Evolutionary conservation across 2,888 invertebrate genomes (phyloP).

Genomic region (Agrochola circellaris): DNA sequence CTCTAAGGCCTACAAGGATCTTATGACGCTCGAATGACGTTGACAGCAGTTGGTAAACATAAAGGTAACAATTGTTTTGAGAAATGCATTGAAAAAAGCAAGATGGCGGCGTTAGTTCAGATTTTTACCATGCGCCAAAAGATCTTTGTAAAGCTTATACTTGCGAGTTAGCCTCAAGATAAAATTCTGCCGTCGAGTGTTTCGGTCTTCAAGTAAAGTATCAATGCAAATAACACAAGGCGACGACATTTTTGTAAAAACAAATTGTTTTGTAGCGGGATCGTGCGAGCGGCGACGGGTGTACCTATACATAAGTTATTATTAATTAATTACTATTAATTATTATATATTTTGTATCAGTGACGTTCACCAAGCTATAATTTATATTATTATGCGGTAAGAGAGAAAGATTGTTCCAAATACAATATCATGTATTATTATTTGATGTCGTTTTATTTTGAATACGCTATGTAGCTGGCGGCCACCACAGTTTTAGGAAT

Average conservation of each 20-base stretch:
- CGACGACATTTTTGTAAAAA: conserved; percentile 71
- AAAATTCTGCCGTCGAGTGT: conserved; percentile 14
- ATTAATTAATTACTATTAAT: conserved; percentile 76
- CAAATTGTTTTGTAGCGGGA: conserved; percentile 73
- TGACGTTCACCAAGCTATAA: conserved; percentile 85
- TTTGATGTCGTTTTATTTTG: conserved; percentile 57
- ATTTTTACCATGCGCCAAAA: neutral
- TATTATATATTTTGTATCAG: conserved; percentile 87
- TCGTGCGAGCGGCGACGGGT: conserved; percentile 72
- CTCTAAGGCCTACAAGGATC: too few species aligned
- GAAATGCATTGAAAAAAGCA: neutral
- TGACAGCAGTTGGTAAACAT: neutral
- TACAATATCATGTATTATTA: conserved; percentile 86
- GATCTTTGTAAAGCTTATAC: neutral
- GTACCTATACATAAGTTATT: conserved; percentile 82
- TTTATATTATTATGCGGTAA: conserved; percentile 85
- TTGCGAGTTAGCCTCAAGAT: neutral
- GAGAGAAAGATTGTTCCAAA: conserved; percentile 85
- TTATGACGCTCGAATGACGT: neutral
- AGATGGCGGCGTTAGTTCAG: neutral
- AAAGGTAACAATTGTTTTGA: too few species aligned
- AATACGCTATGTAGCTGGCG: neutral
- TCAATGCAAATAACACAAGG: conserved; percentile 65
- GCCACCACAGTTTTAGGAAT: neutral
- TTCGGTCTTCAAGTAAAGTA: conserved; percentile 24